phyloP scores from a whole-genome alignment of 2,113 vertebrate species.

The Burhinus oedicnemus region DNA sequence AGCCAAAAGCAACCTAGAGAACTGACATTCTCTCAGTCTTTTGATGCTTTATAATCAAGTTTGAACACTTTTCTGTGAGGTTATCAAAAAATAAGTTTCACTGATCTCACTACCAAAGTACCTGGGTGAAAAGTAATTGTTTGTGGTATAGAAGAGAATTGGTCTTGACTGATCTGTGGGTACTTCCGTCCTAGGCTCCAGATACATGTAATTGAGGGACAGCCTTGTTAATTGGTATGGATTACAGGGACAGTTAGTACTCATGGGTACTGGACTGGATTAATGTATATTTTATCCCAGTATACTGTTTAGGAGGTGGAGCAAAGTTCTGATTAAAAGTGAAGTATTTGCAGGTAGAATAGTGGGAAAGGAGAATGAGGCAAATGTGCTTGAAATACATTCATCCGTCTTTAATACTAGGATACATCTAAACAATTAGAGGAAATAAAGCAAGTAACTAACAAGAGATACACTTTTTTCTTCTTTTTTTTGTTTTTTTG shows the following conservation, averaged over 20 bases:
- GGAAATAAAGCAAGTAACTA: not conserved
- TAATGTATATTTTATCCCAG: not conserved
- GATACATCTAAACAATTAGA: not conserved
- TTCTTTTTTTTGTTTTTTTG: no score
- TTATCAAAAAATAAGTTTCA: not conserved
- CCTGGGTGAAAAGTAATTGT: not conserved
- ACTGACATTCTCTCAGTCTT: not conserved
- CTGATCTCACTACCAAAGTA: not conserved
- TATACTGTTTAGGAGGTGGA: not conserved
- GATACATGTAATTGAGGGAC: not conserved
- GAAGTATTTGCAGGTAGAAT: not conserved
- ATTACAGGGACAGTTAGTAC: not conserved
- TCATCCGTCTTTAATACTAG: not conserved
- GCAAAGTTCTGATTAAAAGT: not conserved
- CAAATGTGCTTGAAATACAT: not conserved
- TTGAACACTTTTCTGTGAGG: not conserved
- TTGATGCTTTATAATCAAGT: constrained; percentile 8
- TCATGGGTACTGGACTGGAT: not conserved
- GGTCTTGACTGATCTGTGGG: rapidly evolving
- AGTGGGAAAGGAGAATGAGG: not conserved
- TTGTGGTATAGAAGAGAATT: not conserved
- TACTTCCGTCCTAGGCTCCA: not conserved
- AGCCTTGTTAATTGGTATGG: not conserved
- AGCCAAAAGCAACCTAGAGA: not conserved
- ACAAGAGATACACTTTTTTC: not conserved